A percentile compares a stretch with the other conserved stretches of the same genome.
Conservation (phyloP, 2,797 vertebrate genomes). For the Loris lydekkerianus region DNA sequence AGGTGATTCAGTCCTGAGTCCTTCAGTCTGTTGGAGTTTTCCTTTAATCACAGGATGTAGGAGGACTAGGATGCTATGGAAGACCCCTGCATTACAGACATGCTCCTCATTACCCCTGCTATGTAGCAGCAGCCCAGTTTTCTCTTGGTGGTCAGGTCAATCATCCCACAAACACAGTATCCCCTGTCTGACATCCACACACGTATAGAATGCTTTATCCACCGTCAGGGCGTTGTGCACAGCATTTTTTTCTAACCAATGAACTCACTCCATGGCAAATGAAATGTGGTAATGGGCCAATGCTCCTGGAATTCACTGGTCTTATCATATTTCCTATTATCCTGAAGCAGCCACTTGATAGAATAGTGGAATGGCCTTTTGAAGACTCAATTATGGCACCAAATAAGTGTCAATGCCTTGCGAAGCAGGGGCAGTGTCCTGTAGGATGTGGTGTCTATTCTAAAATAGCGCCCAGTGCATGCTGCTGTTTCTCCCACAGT, state of each 20-base stretch:
- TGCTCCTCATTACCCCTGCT: neutral
- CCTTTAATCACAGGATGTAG: neutral
- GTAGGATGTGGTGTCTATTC: neutral
- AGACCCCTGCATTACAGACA: neutral
- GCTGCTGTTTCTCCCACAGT: neutral
- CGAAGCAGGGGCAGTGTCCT: neutral
- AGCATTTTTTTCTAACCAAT: neutral
- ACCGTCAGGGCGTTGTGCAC: neutral
- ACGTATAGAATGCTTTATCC: neutral
- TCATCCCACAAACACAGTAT: neutral
- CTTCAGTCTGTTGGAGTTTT: neutral
- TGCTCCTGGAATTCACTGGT: neutral
- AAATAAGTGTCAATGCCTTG: neutral
- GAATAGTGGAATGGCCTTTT: neutral
- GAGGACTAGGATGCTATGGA: neutral
- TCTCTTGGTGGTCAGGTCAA: neutral
- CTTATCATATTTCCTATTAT: neutral
- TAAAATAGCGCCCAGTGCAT: neutral
- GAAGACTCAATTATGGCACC: neutral
- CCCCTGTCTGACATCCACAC: neutral
- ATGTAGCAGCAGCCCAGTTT: neutral
- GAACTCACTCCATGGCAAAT: constrained; percentile 6
- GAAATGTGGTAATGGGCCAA: neutral
- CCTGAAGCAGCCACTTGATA: neutral
- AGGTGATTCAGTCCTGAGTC: neutral